These are phyloP conservation scores for Microtus pennsylvanicus DNA, from an alignment of 2,113 vertebrate genomes.

Conservation along the genomic window DNA sequence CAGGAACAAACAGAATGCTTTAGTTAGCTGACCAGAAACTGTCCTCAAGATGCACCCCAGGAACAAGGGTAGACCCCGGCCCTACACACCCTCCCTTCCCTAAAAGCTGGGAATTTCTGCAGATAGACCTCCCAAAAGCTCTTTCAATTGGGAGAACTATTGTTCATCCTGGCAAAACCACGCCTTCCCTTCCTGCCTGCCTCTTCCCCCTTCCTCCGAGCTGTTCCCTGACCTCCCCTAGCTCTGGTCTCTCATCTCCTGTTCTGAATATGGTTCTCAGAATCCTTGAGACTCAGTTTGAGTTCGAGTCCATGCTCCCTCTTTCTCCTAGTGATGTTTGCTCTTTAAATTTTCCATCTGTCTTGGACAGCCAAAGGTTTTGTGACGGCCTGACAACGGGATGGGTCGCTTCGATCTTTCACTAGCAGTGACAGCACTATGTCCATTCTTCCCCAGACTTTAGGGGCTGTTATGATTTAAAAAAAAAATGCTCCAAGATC, in stretches of 20 bases:
- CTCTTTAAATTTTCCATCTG: background rate
- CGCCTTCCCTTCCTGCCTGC: background rate
- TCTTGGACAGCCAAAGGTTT: background rate
- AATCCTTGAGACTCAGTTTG: background rate
- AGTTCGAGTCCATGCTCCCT: background rate
- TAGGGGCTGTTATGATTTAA: too few relatives aligned
- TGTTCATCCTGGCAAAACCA: background rate
- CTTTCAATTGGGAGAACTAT: background rate
- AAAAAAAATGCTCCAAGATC: too few relatives aligned
- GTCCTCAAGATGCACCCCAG: too few relatives aligned
- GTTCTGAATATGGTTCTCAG: background rate
- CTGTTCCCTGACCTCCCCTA: background rate
- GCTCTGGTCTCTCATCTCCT: background rate
- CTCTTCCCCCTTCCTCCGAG: background rate
- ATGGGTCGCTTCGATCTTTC: background rate
- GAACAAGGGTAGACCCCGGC: too few relatives aligned
- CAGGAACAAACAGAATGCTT: too few relatives aligned
- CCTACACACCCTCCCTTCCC: too few relatives aligned
- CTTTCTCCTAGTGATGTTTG: background rate
- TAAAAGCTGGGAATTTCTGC: background rate
- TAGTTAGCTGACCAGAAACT: too few relatives aligned
- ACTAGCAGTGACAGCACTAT: background rate
- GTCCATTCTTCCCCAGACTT: background rate
- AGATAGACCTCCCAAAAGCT: background rate
- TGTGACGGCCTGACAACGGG: background rate